A percentile compares a stretch with the other conserved stretches of the same genome.
phyloP scores from a whole-genome alignment of 2,797 vertebrate species.

The Pagetopsis macropterus region DNA sequence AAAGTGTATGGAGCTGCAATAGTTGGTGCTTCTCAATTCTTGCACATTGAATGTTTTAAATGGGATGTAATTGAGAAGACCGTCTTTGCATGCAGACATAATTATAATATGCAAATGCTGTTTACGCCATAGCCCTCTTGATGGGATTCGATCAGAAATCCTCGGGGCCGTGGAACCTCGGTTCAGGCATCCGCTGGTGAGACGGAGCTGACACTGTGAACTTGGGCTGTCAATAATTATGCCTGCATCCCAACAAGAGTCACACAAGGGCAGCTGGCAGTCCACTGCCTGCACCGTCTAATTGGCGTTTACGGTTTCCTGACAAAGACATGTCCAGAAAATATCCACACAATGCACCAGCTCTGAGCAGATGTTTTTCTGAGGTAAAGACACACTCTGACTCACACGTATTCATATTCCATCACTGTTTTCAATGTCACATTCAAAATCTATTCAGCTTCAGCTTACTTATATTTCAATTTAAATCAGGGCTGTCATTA shows the following conservation, averaged over 20 bases:
- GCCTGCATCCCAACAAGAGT: conserved; percentile 68
- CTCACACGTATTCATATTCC: conserved; percentile 16
- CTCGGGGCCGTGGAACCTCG: conserved; percentile 46
- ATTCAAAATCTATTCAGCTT: conserved; percentile 27
- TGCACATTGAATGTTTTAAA: conserved; percentile 67
- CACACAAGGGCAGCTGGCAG: conserved; percentile 66
- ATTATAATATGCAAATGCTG: conserved; percentile 81
- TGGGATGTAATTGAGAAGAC: conserved; percentile 68
- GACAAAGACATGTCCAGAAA: conserved; percentile 69
- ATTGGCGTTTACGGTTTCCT: conserved; percentile 76
- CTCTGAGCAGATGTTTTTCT: conserved; percentile 48
- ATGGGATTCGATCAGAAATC: conserved; percentile 70
- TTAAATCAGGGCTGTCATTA: background rate
- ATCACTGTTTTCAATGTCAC: conserved; percentile 53
- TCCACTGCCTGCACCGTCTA: conserved; percentile 65
- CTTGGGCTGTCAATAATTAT: conserved; percentile 81
- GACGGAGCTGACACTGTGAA: conserved; percentile 69
- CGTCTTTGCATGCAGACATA: conserved; percentile 56
- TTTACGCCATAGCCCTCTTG: conserved; percentile 53
- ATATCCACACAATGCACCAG: conserved; percentile 40
- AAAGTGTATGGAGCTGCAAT: conserved; percentile 65
- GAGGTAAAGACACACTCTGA: conserved; percentile 26
- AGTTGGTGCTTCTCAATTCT: conserved; percentile 51
- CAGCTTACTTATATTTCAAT: background rate
- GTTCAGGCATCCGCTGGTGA: conserved; percentile 45